Conservation (phyloP, 1,140 invertebrate genomes). For the Heliconius nattereri region DNA sequence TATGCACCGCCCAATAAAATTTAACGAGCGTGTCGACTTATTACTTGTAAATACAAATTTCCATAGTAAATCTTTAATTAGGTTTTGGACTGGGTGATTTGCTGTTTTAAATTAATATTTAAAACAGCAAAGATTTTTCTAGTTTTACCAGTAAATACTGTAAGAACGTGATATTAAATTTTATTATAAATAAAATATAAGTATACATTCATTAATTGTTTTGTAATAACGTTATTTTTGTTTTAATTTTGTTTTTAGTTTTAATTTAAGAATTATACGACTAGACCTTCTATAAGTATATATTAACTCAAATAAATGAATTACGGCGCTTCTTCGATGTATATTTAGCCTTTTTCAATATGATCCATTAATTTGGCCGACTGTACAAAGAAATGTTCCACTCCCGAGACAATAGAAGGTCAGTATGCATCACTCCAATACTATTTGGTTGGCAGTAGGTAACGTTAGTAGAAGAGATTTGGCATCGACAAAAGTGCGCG, state of each 20-base stretch:
- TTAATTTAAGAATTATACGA: too few relatives aligned
- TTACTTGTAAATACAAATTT: slow-evolving; percentile 11
- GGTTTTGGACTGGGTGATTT: background rate
- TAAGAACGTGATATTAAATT: too few relatives aligned
- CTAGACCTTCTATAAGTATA: too few relatives aligned
- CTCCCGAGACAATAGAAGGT: slow-evolving; percentile 48
- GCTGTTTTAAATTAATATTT: background rate
- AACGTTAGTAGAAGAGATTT: slow-evolving; percentile 57
- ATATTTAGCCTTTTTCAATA: background rate
- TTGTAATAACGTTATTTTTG: too few relatives aligned
- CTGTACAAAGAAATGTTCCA: slow-evolving; percentile 54
- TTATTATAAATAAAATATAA: too few relatives aligned
- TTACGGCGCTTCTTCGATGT: background rate
- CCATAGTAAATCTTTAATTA: slow-evolving; percentile 20
- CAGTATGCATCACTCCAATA: slow-evolving; percentile 67
- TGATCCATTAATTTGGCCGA: slow-evolving; percentile 15
- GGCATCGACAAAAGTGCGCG: slow-evolving; percentile 58
- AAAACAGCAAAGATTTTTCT: too few relatives aligned
- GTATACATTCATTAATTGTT: too few relatives aligned
- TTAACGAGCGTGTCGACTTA: slow-evolving; percentile 26
- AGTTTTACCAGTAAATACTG: too few relatives aligned
- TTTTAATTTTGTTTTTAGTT: too few relatives aligned
- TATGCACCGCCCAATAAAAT: slow-evolving; percentile 22
- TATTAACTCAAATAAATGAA: too few relatives aligned
- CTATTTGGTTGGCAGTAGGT: slow-evolving; percentile 64